phyloP scores from a whole-genome alignment of 2,113 vertebrate species.

The Heterochromis multidens region DNA sequence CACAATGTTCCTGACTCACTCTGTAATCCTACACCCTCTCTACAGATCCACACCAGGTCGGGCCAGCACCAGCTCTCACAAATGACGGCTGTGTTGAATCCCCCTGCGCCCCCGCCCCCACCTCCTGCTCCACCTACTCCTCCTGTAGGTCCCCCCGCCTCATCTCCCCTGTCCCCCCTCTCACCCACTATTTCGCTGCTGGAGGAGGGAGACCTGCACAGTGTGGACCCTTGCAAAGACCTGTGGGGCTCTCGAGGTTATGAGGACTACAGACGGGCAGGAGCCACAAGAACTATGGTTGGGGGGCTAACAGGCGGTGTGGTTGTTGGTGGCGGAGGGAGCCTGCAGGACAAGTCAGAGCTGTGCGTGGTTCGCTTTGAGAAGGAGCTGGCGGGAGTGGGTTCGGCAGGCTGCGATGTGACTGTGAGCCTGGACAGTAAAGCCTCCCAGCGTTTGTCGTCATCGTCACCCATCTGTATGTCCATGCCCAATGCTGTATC shows the following conservation, averaged over 20 bases:
- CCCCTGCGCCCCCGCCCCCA: conserved; percentile 72
- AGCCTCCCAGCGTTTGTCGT: conserved; percentile 69
- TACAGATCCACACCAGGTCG: conserved; percentile 77
- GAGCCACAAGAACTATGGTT: conserved; percentile 76
- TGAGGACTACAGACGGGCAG: conserved; percentile 86
- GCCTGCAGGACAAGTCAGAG: conserved; percentile 75
- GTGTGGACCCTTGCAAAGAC: conserved; percentile 81
- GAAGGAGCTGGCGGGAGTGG: conserved; percentile 76
- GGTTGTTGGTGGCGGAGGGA: conserved; percentile 68
- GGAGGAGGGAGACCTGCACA: conserved; percentile 81
- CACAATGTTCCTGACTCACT: conserved; percentile 23
- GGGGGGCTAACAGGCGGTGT: conserved; percentile 78
- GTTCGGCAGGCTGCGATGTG: conserved; percentile 73
- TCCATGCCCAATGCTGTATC: conserved; percentile 69
- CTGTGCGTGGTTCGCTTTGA: conserved; percentile 84
- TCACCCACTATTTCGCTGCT: conserved; percentile 78
- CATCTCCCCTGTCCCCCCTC: conserved; percentile 73
- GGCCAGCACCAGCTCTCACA: conserved; percentile 76
- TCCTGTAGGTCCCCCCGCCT: conserved; percentile 61
- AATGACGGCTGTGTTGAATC: conserved; percentile 72
- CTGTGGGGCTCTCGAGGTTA: conserved; percentile 86
- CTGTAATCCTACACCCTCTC: conserved; percentile 38
- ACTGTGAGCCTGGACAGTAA: conserved; percentile 77
- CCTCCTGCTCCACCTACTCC: conserved; percentile 75
- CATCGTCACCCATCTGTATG: conserved; percentile 73